phyloP scores from a whole-genome alignment of 1,140 invertebrate genomes.

The Oppia nitens region DNA sequence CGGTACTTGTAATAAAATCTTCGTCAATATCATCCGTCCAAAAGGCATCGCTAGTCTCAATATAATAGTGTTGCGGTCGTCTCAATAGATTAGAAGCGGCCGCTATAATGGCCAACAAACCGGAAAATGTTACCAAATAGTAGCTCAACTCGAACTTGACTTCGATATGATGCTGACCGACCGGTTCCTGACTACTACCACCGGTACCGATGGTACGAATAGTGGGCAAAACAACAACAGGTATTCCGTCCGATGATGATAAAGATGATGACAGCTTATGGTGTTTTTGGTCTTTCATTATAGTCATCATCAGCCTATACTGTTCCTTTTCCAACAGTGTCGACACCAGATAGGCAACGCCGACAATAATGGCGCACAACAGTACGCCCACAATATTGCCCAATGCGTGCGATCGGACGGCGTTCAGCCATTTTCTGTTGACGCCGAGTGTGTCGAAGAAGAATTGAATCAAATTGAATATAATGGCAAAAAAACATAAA shows the following conservation, averaged over 20 bases:
- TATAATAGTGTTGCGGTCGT: slow-evolving; percentile 10
- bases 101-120: slow-evolving; percentile 18
- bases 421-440: slow-evolving; percentile 11
- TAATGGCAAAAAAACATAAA: slow-evolving; percentile 19
- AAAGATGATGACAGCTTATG: background rate
- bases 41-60: background rate
- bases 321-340: slow-evolving; percentile 19
- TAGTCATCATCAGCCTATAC: background rate
- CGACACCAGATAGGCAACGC: slow-evolving; percentile 18
- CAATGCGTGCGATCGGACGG: slow-evolving; percentile 15
- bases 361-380: slow-evolving; percentile 18
- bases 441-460: slow-evolving; percentile 18
- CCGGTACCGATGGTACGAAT: background rate
- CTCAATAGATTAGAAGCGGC: slow-evolving; percentile 19
- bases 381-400: slow-evolving; percentile 19
- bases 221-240: no score
- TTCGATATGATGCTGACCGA: slow-evolving; percentile 15
- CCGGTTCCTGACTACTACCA: slow-evolving; percentile 10
- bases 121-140: slow-evolving; percentile 20
- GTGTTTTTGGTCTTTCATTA: background rate
- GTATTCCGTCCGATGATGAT: no score
- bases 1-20: background rate
- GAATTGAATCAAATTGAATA: slow-evolving; percentile 19
- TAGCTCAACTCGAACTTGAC: slow-evolving; percentile 21
- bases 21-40: background rate